Evolutionary conservation across 1,140 invertebrate genomes (phyloP).

Genomic region (Rhizoglyphus robini): DNA sequence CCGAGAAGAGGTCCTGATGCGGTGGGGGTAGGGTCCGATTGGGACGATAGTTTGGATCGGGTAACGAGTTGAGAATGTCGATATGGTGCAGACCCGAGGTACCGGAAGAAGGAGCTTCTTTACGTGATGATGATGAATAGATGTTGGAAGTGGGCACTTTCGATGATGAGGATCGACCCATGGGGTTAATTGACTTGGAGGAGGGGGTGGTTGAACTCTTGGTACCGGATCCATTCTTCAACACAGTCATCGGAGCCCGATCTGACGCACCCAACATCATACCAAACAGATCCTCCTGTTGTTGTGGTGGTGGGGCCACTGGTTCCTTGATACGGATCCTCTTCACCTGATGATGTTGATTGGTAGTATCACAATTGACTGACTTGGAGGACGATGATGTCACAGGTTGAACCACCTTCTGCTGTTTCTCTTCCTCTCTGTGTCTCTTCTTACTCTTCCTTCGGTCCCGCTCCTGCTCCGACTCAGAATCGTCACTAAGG

Average conservation of each 20-base stretch:
- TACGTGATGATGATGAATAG: too few relatives aligned
- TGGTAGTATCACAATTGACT: not conserved
- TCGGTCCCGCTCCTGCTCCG: not conserved
- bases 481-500: not conserved
- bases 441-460: not conserved
- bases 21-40: not conserved
- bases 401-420: too few relatives aligned
- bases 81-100: too few relatives aligned
- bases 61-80: too few relatives aligned
- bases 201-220: too few relatives aligned
- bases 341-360: not conserved
- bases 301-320: not conserved
- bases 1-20: not conserved
- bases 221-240: too few relatives aligned
- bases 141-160: too few relatives aligned
- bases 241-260: too few relatives aligned
- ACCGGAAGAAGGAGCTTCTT: too few relatives aligned
- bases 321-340: slow-evolving; percentile 1
- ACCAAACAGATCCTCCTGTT: not conserved
- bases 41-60: not conserved
- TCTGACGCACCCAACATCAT: not conserved
- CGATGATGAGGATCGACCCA: too few relatives aligned
- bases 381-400: not conserved
- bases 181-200: too few relatives aligned
- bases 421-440: not conserved